Evolutionary conservation across 2,888 invertebrate species (phyloP).

Genomic region (Noctua fimbriata): DNA sequence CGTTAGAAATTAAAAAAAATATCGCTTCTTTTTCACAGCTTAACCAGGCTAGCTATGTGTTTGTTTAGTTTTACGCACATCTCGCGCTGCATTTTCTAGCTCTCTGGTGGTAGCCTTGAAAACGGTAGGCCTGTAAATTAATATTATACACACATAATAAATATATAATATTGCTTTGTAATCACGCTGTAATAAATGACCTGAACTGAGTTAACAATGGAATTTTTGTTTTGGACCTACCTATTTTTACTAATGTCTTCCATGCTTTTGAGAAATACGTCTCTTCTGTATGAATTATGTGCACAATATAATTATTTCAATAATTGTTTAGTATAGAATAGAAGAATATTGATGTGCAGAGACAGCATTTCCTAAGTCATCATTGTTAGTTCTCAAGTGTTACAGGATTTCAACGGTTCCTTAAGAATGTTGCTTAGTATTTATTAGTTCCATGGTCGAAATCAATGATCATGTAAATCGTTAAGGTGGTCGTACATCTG

Average conservation of each 20-base stretch:
- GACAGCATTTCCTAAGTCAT: no score
- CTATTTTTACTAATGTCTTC: not conserved
- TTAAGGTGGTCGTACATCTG: not conserved
- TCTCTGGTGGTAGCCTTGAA: not conserved
- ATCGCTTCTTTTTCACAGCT: not conserved
- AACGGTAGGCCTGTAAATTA: not conserved
- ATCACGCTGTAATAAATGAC: slow-evolving; percentile 34
- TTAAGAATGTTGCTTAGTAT: not conserved
- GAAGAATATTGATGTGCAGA: no score
- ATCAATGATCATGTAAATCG: not conserved
- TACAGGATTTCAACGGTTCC: not conserved
- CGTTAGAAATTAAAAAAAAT: not conserved
- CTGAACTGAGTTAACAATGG: not conserved
- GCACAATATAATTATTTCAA: not conserved
- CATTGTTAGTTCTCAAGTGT: not conserved
- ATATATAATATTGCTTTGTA: slow-evolving; percentile 7
- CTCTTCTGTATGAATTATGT: not conserved
- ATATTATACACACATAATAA: no score
- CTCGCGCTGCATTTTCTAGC: not conserved
- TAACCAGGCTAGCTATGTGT: not conserved
- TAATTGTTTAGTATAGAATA: no score
- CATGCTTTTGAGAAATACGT: not conserved
- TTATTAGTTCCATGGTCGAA: not conserved
- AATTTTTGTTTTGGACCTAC: slow-evolving; percentile 10
- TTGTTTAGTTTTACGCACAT: not conserved